These are phyloP conservation scores for Dipodomys ordii DNA, from an alignment of 2,113 vertebrate genomes.

Conservation along the genomic window DNA sequence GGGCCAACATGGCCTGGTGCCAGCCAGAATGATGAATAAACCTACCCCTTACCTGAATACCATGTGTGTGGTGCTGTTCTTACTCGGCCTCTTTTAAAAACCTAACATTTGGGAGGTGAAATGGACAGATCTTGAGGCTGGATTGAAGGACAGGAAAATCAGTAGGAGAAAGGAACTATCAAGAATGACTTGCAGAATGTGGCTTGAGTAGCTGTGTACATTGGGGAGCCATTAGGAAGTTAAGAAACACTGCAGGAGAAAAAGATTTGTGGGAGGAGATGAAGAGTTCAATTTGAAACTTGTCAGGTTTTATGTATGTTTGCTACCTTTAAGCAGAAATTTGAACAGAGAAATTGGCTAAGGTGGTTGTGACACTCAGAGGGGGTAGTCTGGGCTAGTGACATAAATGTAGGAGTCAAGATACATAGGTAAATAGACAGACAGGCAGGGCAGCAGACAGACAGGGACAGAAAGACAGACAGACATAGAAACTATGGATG, in stretches of 20 bases:
- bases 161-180: conserved; percentile 21
- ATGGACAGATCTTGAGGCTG: not conserved
- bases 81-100: no score
- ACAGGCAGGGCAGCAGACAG: not conserved
- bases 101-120: not conserved
- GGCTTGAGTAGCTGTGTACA: not conserved
- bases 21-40: no score
- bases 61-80: no score
- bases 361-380: not conserved
- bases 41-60: no score
- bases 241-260: not conserved
- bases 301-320: conserved; percentile 11
- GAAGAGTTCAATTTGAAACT: conserved; percentile 44
- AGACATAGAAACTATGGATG: no score
- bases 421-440: no score
- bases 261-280: conserved; percentile 34
- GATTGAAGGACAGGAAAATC: not conserved
- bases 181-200: conserved; percentile 30
- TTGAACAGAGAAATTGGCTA: not conserved
- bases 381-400: not conserved
- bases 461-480: not conserved
- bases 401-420: not conserved
- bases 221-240: not conserved
- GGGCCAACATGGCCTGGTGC: no score
- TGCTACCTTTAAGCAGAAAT: conserved; percentile 32